Evolutionary conservation across 2,797 vertebrate species (phyloP).

Genomic region (Melanotaenia nigrans): DNA sequence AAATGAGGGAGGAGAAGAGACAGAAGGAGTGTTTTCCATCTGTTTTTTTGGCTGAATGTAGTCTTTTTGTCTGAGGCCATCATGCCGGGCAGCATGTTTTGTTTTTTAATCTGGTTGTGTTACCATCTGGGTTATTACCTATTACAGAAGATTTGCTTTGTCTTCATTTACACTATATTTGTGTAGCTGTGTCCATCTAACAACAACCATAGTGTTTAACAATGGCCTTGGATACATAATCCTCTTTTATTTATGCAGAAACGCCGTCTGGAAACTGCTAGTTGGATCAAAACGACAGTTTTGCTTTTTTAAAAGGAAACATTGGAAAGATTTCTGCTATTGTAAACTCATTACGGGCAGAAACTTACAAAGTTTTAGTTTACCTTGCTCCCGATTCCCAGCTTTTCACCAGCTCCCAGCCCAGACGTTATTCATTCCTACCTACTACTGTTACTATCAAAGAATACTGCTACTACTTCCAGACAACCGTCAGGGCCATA

Average conservation of each 20-base stretch:
- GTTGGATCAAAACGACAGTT: slow-evolving; percentile 2
- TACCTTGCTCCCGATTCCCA: neutral
- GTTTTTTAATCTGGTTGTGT: slow-evolving; percentile 61
- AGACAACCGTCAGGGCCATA: neutral
- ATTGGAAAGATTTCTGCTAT: neutral
- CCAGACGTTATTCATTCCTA: neutral
- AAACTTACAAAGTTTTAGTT: neutral
- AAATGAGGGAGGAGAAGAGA: slow-evolving; percentile 65
- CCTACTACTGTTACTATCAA: neutral
- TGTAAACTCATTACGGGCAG: neutral
- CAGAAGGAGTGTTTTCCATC: slow-evolving; percentile 76
- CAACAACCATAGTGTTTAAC: slow-evolving; percentile 28
- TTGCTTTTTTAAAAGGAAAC: slow-evolving; percentile 1
- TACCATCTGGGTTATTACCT: slow-evolving; percentile 71
- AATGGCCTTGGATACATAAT: slow-evolving; percentile 9
- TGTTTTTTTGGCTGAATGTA: slow-evolving; percentile 70
- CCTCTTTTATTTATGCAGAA: slow-evolving; percentile 38
- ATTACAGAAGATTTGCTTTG: slow-evolving; percentile 61
- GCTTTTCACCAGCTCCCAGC: neutral
- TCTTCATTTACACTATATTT: slow-evolving; percentile 55
- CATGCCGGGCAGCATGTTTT: slow-evolving; percentile 66
- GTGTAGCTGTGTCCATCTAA: slow-evolving; percentile 17
- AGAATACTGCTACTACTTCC: neutral
- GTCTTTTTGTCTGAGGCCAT: slow-evolving; percentile 72
- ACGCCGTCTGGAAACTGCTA: slow-evolving; percentile 10